Evolutionary conservation across 2,113 vertebrate genomes (phyloP), one percentile per base, ranked within the genome.

Genomic region (Phylloscopus trochiloides): DNA sequence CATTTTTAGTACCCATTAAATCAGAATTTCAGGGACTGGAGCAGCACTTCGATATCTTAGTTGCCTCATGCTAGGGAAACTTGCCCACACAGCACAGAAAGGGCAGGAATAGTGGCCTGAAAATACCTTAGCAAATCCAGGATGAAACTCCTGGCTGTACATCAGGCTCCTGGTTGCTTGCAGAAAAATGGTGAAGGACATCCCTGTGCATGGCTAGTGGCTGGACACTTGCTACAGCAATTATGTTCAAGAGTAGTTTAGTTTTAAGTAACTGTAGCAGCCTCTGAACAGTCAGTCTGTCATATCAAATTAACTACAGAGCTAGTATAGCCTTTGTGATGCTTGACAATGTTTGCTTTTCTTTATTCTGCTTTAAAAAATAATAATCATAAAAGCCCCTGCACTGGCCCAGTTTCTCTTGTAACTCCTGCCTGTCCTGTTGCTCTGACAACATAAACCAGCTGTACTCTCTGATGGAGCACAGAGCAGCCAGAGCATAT

Each of bases 181-280:
- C 32, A 48, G 55, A 48, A 52, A 73, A 51, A 67, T 15, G 3
- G 40, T 71, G 48, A 95, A 74, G 47, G 89, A 45, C 73, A 89
- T 62, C 34, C 28, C 40, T 80, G 50, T 0, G 1, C 59, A 42
- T 15, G 20, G 29, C 28, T 43, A 78, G 52, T 86, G 63, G 31
- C 51, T 90, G 82, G 62, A 87, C 62, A 28, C 55, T 93, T 61
- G 62, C 48, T 94, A 47, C 14, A 82, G 43, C 59, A 77, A 85
- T 82, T 89, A 55, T 51, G 6, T 20, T 75, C 31, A 32, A 55
- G 29, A 61, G 21, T 14, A 65, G 5, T 29, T 82, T 86, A 28
- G 19, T 66, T 80, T 94, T 59, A 92, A 93, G 42, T 47, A 84
- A 51, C 17, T 47, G 7, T n/a, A 61, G 12, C 29, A 87, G 62